Conservation (phyloP, 2,113 vertebrate genomes). For the Sardina pilchardus region DNA sequence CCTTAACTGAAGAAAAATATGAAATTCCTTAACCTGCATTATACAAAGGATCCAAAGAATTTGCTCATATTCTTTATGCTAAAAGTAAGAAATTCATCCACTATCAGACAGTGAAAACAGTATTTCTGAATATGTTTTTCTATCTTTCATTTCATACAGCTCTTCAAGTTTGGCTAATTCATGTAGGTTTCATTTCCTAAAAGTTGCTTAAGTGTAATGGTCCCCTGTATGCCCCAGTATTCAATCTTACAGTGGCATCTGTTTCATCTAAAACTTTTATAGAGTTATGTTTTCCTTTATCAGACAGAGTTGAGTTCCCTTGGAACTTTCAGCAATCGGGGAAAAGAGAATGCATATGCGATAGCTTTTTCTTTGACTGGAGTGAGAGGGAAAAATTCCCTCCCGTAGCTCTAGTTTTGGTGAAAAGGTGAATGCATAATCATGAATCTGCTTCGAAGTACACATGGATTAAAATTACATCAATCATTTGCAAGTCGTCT, state of each 20-base stretch:
- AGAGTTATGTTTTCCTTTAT: neutral
- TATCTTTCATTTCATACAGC: neutral
- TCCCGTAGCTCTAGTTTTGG: neutral
- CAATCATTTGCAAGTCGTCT: conserved; percentile 7
- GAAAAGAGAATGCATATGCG: neutral
- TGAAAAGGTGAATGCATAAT: conserved; percentile 15
- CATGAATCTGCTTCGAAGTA: neutral
- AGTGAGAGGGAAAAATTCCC: neutral
- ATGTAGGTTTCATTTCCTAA: neutral
- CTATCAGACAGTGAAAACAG: too few species aligned
- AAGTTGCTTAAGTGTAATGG: neutral
- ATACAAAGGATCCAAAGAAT: neutral
- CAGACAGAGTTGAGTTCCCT: neutral
- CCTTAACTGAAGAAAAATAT: neutral
- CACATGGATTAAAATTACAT: conserved; percentile 12
- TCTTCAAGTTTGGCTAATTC: neutral
- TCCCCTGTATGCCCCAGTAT: neutral
- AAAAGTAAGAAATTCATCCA: neutral
- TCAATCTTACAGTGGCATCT: neutral
- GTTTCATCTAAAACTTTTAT: neutral
- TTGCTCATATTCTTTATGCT: neutral
- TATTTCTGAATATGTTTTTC: neutral
- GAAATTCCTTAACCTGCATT: neutral
- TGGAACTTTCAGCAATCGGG: neutral
- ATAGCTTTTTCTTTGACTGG: neutral